These are phyloP conservation scores for Serilophus lunatus DNA, from an alignment of 2,113 vertebrate species.

Conservation along the genomic window DNA sequence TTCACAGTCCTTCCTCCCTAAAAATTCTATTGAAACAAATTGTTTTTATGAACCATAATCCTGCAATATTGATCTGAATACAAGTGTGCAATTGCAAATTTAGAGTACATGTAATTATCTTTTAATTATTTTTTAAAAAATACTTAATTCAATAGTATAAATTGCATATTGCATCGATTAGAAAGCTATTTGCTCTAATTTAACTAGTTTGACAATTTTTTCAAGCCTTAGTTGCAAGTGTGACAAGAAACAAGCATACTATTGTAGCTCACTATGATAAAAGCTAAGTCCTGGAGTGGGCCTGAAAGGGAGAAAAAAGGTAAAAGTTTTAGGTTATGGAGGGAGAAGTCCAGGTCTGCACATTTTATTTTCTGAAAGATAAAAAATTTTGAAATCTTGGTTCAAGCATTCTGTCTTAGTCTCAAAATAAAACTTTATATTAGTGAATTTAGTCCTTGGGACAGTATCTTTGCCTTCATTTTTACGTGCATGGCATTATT, in stretches of 20 bases:
- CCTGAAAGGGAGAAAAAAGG: fast-evolving
- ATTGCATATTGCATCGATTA: not conserved
- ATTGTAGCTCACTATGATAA: not conserved
- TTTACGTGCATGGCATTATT: not conserved
- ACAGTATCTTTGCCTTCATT: not conserved
- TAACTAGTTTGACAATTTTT: not conserved
- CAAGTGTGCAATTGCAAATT: not conserved
- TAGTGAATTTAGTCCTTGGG: not conserved
- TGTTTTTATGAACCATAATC: not conserved
- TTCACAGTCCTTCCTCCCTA: not conserved
- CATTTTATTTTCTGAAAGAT: not conserved
- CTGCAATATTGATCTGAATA: not conserved
- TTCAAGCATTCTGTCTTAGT: not conserved
- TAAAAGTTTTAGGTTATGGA: not conserved
- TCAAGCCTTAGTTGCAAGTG: not conserved
- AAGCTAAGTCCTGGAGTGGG: not conserved
- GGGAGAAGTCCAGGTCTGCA: not conserved
- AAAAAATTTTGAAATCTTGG: not conserved
- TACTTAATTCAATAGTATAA: not conserved
- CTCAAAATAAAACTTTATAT: not conserved
- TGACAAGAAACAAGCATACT: not conserved
- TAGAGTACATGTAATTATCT: not conserved
- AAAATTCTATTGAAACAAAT: not conserved
- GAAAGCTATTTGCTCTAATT: not conserved
- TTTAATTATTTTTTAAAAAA: not conserved